Conservation (phyloP, 2,888 invertebrate species). For the Neoaliturus tenellus region DNA sequence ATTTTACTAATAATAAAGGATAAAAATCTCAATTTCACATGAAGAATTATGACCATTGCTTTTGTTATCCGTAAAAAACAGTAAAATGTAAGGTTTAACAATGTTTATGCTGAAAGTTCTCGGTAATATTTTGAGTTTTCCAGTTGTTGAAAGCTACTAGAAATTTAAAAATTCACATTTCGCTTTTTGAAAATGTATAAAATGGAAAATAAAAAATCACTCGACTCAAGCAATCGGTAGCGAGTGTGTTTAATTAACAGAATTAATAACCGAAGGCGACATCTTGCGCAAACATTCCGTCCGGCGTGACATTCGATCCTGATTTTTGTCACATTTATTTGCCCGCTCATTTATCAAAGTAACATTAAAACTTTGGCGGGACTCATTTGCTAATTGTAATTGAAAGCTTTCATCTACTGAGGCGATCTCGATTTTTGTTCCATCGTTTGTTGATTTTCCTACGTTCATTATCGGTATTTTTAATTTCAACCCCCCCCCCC, state of each 20-base stretch:
- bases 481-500: slow-evolving; percentile 35
- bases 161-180: no score
- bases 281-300: slow-evolving; percentile 24
- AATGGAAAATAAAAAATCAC: no score
- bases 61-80: no score
- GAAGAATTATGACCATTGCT: no score
- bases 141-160: no score
- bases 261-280: not conserved
- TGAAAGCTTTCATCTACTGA: slow-evolving; percentile 38
- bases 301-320: slow-evolving; percentile 37
- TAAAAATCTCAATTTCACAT: no score
- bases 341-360: slow-evolving; percentile 38
- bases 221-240: not conserved
- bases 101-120: no score
- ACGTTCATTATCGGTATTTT: slow-evolving; percentile 50
- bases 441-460: slow-evolving; percentile 49
- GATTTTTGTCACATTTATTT: slow-evolving; percentile 44
- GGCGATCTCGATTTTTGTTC: slow-evolving; percentile 46
- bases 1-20: no score
- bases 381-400: slow-evolving; percentile 50
- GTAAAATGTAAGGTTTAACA: no score
- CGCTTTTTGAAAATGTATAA: no score
- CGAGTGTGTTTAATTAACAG: not conserved
- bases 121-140: no score
- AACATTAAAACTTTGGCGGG: slow-evolving; percentile 40